phyloP scores from a whole-genome alignment of 2,113 vertebrate genomes.

The Vulpes vulpes region DNA sequence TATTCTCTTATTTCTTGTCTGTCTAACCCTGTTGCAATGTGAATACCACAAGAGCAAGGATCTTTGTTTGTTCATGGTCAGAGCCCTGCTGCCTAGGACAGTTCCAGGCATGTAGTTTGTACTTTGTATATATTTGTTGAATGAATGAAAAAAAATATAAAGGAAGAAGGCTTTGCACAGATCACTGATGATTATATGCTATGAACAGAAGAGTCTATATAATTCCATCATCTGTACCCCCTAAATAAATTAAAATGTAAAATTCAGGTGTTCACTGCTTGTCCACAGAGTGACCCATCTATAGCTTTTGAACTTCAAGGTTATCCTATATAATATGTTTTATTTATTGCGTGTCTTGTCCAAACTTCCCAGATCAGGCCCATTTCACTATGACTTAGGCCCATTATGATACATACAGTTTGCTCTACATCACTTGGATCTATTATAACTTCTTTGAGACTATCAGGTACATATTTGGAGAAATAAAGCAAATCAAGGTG shows the following conservation, averaged over 20 bases:
- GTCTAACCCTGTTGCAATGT: background rate
- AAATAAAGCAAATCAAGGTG: background rate
- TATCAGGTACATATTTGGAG: background rate
- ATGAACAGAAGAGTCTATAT: background rate
- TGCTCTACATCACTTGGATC: background rate
- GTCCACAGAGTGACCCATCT: background rate
- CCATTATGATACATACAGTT: background rate
- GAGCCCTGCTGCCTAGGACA: background rate
- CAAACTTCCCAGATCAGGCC: background rate
- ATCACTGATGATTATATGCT: background rate
- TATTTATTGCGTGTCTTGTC: background rate
- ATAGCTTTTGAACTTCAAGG: background rate
- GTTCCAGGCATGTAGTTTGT: background rate
- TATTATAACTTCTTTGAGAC: background rate
- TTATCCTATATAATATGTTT: background rate
- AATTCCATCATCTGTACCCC: background rate
- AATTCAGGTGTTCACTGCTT: background rate
- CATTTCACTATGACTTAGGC: background rate
- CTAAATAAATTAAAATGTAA: background rate
- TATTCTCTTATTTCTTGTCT: background rate
- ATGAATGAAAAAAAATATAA: background rate
- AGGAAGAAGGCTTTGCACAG: background rate
- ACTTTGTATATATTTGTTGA: background rate
- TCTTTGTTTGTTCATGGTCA: background rate
- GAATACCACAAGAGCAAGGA: background rate